A percentile compares a stretch with the other conserved stretches of the same genome.
These are phyloP conservation scores for Chelonia mydas DNA, from an alignment of 2,797 vertebrate genomes.

Conservation along the genomic window DNA sequence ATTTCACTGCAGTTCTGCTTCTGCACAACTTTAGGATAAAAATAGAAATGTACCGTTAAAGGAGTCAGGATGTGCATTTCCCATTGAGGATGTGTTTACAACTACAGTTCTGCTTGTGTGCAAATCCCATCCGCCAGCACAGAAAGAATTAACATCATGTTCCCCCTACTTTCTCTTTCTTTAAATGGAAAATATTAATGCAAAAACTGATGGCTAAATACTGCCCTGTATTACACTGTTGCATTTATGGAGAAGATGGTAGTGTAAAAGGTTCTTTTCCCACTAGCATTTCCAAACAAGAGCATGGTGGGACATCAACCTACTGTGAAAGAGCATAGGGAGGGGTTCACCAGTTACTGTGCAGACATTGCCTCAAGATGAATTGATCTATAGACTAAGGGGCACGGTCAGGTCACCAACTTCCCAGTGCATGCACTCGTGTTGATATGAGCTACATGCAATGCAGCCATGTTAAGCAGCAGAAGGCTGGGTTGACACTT, in stretches of 20 bases:
- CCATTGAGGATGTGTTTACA: background rate
- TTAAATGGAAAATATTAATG: background rate
- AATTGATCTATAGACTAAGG: background rate
- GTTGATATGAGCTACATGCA: background rate
- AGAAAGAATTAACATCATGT: background rate
- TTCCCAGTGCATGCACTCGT: background rate
- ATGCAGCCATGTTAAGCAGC: background rate
- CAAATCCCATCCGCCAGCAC: background rate
- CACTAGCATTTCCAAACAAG: background rate
- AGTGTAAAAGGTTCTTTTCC: background rate
- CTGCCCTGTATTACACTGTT: background rate
- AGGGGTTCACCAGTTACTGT: background rate
- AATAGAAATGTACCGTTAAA: background rate
- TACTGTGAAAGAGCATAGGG: background rate
- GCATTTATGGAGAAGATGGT: rapidly evolving
- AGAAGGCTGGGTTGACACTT: background rate
- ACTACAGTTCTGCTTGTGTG: background rate
- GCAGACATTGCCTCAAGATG: background rate
- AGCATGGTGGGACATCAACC: background rate
- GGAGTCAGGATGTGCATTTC: background rate
- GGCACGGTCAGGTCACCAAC: background rate
- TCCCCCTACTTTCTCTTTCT: slow-evolving; percentile 6
- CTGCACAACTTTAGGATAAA: background rate
- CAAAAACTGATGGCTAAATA: background rate
- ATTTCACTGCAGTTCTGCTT: background rate